These are phyloP conservation scores for Sebastes vulpes DNA, from an alignment of 2,797 vertebrate species.

Conservation along the genomic window DNA sequence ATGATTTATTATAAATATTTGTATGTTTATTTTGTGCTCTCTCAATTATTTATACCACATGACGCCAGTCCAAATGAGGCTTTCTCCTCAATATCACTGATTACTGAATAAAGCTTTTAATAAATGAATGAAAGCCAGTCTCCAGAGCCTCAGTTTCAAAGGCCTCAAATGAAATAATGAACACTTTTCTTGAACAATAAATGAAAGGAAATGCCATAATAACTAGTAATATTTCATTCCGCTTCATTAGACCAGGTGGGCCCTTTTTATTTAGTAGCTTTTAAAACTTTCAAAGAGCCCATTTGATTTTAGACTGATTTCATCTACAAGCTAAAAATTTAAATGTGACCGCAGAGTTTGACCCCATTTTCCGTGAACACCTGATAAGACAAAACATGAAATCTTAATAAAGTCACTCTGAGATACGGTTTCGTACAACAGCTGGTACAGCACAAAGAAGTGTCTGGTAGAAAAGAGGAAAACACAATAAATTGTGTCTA, in stretches of 20 bases:
- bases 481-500: background rate
- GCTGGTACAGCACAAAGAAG: background rate
- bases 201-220: conserved; percentile 18
- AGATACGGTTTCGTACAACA: background rate
- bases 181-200: conserved; percentile 11
- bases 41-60: background rate
- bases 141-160: background rate
- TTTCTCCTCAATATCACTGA: background rate
- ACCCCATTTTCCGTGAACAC: background rate
- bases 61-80: background rate
- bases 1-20: background rate
- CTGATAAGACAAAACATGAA: background rate
- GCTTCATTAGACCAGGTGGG: background rate
- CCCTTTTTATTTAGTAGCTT: background rate
- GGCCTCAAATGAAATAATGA: conserved; percentile 12
- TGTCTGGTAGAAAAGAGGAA: background rate
- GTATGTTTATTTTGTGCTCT: background rate
- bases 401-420: conserved; percentile 11
- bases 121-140: background rate
- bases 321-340: background rate
- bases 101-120: background rate
- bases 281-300: background rate
- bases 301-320: conserved; percentile 26
- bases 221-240: background rate
- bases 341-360: background rate